A percentile compares a stretch with the other conserved stretches of the same genome.
Evolutionary conservation across 1,140 invertebrate species (phyloP).

Genomic region (Schmidtea mediterranea): DNA sequence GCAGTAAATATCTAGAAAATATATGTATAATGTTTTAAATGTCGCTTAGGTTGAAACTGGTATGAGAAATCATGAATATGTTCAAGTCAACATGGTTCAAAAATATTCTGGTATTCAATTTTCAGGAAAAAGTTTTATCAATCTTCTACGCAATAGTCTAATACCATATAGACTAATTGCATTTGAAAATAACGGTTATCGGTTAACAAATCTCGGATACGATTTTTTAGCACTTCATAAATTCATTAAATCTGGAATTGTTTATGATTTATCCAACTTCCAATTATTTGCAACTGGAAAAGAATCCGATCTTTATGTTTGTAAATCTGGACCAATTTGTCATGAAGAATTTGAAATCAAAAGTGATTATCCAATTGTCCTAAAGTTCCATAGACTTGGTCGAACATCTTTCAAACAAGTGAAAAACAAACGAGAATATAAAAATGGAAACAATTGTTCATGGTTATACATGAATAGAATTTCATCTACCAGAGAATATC

Average conservation of each 20-base stretch:
- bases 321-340: not conserved
- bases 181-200: conserved; percentile 48
- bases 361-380: not conserved
- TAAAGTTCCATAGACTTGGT: conserved; percentile 39
- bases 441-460: conserved; percentile 58
- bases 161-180: too few species aligned
- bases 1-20: too few species aligned
- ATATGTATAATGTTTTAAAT: too few species aligned
- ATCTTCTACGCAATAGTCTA: too few species aligned
- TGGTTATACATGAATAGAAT: conserved; percentile 91
- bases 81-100: too few species aligned
- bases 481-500: conserved; percentile 51
- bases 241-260: conserved; percentile 54
- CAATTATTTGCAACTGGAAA: conserved; percentile 96
- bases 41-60: too few species aligned
- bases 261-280: too few species aligned
- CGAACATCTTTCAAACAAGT: conserved; percentile 83
- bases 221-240: conserved; percentile 81
- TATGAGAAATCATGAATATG: too few species aligned
- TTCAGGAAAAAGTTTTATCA: too few species aligned
- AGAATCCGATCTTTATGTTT: conserved; percentile 38
- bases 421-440: conserved; percentile 84
- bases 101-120: too few species aligned
- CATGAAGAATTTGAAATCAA: too few species aligned
- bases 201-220: conserved; percentile 77